Conservation (phyloP, 2,113 vertebrate species). For the Drymodes brunneopygia region DNA sequence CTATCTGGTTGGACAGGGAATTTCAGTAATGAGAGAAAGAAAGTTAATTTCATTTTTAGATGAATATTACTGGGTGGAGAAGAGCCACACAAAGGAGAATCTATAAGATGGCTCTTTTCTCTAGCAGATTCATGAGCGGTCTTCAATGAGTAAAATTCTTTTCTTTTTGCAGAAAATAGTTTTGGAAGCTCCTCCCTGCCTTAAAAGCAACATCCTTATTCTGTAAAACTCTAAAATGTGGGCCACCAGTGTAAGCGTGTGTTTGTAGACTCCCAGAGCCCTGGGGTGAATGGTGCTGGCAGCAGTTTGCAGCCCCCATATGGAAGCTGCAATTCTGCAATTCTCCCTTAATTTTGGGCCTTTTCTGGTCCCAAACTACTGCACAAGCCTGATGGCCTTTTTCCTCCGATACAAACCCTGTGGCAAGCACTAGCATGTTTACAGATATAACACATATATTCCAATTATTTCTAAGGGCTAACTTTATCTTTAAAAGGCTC, state of each 20-base stretch:
- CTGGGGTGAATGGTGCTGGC: background rate
- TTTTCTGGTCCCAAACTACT: background rate
- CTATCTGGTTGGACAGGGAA: conserved; percentile 44
- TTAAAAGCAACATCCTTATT: background rate
- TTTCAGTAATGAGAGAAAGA: conserved; percentile 45
- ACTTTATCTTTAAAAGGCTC: background rate
- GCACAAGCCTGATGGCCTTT: background rate
- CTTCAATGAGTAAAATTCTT: background rate
- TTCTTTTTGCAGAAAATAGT: conserved; percentile 17
- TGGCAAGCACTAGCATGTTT: background rate
- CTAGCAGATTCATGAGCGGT: background rate
- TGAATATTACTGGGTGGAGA: background rate
- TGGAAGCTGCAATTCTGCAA: background rate
- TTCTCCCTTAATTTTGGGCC: background rate
- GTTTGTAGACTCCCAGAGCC: background rate
- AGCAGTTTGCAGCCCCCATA: background rate
- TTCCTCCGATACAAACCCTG: background rate
- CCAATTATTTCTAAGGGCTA: background rate
- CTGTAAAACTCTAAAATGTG: background rate
- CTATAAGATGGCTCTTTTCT: background rate
- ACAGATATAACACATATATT: background rate
- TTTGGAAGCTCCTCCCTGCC: background rate
- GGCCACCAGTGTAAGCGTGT: background rate
- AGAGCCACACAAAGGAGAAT: background rate
- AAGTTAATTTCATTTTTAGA: conserved; percentile 48